Evolutionary conservation across 64 coral and sea anemone species (phyloP).

Genomic region (Montipora foliosa): DNA sequence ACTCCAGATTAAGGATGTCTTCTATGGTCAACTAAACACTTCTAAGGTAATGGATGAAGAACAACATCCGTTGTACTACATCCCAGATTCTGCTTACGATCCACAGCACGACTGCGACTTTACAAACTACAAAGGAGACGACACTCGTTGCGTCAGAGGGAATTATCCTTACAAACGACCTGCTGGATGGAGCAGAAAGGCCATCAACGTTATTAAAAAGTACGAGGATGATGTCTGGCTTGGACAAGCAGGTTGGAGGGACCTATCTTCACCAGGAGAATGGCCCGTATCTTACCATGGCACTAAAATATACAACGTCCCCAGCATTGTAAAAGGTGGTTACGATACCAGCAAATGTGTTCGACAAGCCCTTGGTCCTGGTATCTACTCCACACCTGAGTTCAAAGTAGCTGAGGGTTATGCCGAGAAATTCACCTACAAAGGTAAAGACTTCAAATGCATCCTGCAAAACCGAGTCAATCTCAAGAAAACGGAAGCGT

Average conservation of each 20-base stretch:
- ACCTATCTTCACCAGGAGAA: background rate
- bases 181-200: conserved; percentile 29
- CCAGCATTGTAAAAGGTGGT: background rate
- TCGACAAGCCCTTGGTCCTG: background rate
- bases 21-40: conserved; percentile 38
- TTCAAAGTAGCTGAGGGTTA: background rate
- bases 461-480: background rate
- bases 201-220: background rate
- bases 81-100: conserved; percentile 38
- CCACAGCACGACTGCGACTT: background rate
- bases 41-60: conserved; percentile 14
- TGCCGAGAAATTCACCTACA: background rate
- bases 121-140: conserved; percentile 21
- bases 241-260: conserved; percentile 15
- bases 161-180: background rate
- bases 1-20: conserved; percentile 21
- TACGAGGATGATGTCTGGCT: conserved; percentile 20
- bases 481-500: background rate
- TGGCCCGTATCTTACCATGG: background rate
- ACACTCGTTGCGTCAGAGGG: conserved; percentile 2
- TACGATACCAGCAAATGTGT: background rate
- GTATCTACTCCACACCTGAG: background rate
- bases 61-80: conserved; percentile 21
- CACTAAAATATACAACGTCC: background rate
- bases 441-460: background rate